phyloP scores from a whole-genome alignment of 1,140 invertebrate species.

The Arion vulgaris region DNA sequence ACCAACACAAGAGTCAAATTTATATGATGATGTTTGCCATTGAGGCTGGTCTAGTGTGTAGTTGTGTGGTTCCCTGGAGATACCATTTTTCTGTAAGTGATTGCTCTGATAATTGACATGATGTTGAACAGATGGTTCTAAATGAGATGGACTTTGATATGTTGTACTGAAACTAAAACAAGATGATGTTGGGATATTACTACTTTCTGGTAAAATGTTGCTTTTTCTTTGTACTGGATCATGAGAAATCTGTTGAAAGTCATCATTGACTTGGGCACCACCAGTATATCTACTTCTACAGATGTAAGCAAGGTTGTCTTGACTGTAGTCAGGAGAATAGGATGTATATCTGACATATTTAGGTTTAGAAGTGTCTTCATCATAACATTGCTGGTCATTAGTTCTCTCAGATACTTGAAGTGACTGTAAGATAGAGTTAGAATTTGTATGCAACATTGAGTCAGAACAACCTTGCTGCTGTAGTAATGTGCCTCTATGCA shows the following conservation, averaged over 20 bases:
- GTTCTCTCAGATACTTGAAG: neutral
- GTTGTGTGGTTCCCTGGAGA: neutral
- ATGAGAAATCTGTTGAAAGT: neutral
- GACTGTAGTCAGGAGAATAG: neutral
- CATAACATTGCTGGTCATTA: neutral
- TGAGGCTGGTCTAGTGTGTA: neutral
- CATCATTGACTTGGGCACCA: neutral
- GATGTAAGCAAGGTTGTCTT: neutral
- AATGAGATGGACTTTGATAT: neutral
- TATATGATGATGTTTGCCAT: neutral
- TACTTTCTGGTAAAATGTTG: neutral
- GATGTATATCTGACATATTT: neutral
- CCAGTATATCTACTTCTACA: neutral
- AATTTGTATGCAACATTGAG: neutral
- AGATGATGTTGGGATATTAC: neutral
- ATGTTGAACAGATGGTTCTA: neutral
- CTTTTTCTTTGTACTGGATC: neutral
- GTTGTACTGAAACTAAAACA: neutral
- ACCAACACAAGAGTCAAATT: neutral
- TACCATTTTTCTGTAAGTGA: neutral
- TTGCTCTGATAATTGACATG: neutral
- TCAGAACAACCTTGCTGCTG: neutral
- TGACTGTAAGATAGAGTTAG: neutral
- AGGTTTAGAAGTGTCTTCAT: neutral
- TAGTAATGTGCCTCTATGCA: neutral